phyloP scores from a whole-genome alignment of 2,113 vertebrate genomes.

The Bufo bufo region DNA sequence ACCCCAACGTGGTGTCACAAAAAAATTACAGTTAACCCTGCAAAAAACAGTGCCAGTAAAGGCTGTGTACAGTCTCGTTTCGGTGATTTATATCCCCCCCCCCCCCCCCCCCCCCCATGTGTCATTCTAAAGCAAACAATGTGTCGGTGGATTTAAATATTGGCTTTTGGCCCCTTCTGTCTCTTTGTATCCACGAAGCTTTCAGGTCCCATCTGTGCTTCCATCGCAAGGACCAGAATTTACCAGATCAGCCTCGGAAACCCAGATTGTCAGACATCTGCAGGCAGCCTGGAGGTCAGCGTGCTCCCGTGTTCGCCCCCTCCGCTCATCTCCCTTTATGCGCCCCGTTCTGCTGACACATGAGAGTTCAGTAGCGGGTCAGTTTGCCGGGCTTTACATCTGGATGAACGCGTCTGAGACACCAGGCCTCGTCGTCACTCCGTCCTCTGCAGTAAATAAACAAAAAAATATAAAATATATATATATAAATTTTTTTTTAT shows the following conservation, averaged over 20 bases:
- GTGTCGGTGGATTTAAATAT: not conserved
- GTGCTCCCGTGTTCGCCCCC: not conserved
- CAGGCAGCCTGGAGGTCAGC: conserved; percentile 39
- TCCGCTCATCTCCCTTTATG: conserved; percentile 29
- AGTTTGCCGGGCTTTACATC: not conserved
- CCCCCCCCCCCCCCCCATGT: too few relatives aligned
- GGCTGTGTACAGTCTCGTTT: not conserved
- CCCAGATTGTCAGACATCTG: conserved; percentile 52
- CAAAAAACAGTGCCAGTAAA: too few relatives aligned
- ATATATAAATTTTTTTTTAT: too few relatives aligned
- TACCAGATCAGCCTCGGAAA: conserved; percentile 20
- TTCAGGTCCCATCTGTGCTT: conserved; percentile 39
- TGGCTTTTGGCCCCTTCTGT: not conserved
- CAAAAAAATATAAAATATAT: not conserved
- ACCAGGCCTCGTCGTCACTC: not conserved
- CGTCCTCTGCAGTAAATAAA: not conserved
- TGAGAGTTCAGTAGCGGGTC: conserved; percentile 40
- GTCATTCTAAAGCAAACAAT: not conserved
- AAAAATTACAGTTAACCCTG: too few relatives aligned
- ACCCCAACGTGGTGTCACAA: too few relatives aligned
- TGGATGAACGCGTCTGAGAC: not conserved
- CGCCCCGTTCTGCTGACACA: conserved; percentile 14
- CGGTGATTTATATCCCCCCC: not conserved
- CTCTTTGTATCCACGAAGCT: conserved; percentile 11
- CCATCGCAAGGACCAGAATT: conserved; percentile 34